phyloP scores from a whole-genome alignment of 2,797 vertebrate species.

The Chloroceryle amazona region DNA sequence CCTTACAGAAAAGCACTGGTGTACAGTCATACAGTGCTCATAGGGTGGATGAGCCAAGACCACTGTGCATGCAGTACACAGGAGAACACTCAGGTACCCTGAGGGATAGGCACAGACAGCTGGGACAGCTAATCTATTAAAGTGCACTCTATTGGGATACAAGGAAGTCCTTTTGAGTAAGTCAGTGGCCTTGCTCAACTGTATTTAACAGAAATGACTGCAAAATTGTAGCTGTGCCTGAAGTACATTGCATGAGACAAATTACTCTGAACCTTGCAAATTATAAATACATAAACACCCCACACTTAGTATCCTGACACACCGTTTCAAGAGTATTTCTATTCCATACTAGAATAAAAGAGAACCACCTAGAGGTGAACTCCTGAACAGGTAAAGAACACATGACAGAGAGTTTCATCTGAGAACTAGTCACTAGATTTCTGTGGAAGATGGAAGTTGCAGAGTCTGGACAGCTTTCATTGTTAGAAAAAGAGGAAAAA shows the following conservation, averaged over 20 bases:
- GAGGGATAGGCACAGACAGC: fast-evolving
- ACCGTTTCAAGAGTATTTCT: background rate
- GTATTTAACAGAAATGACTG: background rate
- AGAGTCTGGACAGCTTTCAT: background rate
- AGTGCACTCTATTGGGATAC: fast-evolving
- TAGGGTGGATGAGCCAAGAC: background rate
- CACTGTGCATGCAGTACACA: background rate
- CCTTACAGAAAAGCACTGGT: background rate
- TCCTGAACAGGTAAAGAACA: background rate
- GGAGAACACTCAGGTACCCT: background rate
- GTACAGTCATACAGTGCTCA: fast-evolving
- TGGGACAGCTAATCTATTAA: background rate
- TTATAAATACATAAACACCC: background rate
- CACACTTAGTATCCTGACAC: background rate
- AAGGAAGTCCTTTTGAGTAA: background rate
- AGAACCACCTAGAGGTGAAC: background rate
- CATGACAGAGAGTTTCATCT: fast-evolving
- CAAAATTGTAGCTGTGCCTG: background rate
- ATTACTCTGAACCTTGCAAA: background rate
- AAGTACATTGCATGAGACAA: background rate
- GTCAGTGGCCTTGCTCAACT: background rate
- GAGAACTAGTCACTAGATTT: background rate
- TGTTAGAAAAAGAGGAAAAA: background rate
- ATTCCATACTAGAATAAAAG: background rate
- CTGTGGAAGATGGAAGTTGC: background rate